Conservation (phyloP, 2,797 vertebrate species). For the Scarus forsteni region DNA sequence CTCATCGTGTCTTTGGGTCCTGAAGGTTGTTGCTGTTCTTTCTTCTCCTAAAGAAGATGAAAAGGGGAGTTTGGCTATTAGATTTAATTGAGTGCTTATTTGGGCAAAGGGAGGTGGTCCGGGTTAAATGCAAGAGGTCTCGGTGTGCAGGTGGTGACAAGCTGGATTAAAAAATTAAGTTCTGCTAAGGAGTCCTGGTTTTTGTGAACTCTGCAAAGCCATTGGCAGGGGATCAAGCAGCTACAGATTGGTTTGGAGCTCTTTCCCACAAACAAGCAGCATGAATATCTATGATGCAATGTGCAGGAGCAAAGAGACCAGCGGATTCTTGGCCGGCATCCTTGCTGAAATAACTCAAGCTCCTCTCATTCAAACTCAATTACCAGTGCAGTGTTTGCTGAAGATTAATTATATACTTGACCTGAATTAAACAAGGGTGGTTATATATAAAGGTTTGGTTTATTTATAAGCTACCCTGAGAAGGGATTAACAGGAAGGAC, state of each 20-base stretch:
- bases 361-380: constrained; percentile 9
- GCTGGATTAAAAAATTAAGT: constrained; percentile 4
- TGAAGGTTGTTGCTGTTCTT: background rate
- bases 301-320: constrained; percentile 9
- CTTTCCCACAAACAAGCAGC: constrained; percentile 24
- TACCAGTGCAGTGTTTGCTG: background rate
- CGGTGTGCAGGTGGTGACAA: constrained; percentile 7
- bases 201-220: constrained; percentile 26
- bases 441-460: too few species aligned
- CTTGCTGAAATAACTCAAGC: constrained; percentile 29
- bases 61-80: constrained; percentile 1
- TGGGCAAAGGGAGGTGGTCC: constrained; percentile 16
- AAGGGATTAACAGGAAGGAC: too few species aligned
- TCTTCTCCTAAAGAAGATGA: constrained; percentile 1
- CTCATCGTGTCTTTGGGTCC: constrained; percentile 4
- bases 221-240: constrained; percentile 20
- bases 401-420: too few species aligned
- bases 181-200: background rate
- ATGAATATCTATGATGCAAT: constrained; percentile 41
- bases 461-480: too few species aligned
- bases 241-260: constrained; percentile 13
- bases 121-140: constrained; percentile 26
- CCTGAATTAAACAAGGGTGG: too few species aligned
- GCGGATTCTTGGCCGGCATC: constrained; percentile 9
- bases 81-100: constrained; percentile 3